phyloP scores from a whole-genome alignment of 2,888 invertebrate genomes.

The Therioaphis trifolii region DNA sequence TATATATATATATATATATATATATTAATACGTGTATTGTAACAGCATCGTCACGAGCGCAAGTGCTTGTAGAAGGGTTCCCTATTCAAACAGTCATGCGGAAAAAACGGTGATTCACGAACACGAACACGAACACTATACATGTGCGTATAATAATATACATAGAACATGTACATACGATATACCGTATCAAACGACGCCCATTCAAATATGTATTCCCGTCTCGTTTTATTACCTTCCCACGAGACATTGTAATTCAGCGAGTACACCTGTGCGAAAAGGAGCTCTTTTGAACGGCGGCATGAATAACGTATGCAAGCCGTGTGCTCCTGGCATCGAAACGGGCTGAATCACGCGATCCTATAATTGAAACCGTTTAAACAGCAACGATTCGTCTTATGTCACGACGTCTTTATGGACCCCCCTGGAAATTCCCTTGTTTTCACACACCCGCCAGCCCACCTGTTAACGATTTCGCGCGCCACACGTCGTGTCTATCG shows the following conservation, averaged over 20 bases:
- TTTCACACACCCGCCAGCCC: not conserved
- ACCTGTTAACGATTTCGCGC: not conserved
- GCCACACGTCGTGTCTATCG: conserved; percentile 15
- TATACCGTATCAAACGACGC: not conserved
- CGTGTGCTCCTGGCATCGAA: conserved; percentile 39
- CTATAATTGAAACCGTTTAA: conserved; percentile 61
- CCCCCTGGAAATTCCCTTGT: no score
- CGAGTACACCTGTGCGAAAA: conserved; percentile 28
- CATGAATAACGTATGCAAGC: conserved; percentile 47
- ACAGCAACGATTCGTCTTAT: conserved; percentile 59
- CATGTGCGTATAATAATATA: not conserved
- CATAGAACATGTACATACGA: not conserved
- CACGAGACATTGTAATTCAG: conserved; percentile 44
- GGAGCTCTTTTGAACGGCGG: not conserved
- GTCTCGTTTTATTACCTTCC: conserved; percentile 43
- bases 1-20: no score
- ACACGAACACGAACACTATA: no score
- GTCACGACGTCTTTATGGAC: conserved; percentile 60
- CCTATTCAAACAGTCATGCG: conserved; percentile 24
- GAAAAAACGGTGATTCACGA: conserved; percentile 2
- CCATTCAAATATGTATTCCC: conserved; percentile 29
- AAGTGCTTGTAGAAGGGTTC: no score
- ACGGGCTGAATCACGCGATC: conserved; percentile 56
- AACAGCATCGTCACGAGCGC: no score
- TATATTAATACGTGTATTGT: no score